These are phyloP conservation scores for Pelobates cultripes DNA, from an alignment of 2,797 vertebrate species.

Conservation along the genomic window DNA sequence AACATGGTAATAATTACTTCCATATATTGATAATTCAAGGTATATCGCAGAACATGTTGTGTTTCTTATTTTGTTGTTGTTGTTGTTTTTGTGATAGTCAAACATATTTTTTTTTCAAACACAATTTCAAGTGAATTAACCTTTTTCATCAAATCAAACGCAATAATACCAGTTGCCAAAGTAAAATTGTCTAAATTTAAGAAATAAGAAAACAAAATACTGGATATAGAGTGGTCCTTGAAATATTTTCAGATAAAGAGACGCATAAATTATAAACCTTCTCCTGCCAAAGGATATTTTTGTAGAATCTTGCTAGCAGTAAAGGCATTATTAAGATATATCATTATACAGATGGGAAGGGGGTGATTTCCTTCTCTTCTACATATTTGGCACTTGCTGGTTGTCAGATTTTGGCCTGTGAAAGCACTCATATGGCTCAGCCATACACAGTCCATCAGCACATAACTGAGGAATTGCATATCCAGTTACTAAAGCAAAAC, in stretches of 20 bases:
- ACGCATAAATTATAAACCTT: background rate
- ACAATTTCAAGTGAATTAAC: no score
- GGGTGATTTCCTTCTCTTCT: background rate
- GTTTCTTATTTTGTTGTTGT: no score
- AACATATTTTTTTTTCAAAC: no score
- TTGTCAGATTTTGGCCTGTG: background rate
- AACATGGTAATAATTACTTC: no score
- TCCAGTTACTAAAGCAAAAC: background rate
- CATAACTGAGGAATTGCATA: background rate
- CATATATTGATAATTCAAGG: no score
- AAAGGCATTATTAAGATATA: background rate
- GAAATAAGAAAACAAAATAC: background rate
- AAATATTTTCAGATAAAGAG: background rate
- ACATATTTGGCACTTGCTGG: background rate
- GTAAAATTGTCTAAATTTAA: background rate
- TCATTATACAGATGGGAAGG: background rate
- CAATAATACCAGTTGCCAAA: no score
- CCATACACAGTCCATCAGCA: conserved; percentile 19
- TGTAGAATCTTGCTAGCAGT: background rate
- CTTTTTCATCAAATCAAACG: no score
- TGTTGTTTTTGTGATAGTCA: no score
- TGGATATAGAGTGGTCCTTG: background rate
- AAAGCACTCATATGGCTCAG: conserved; percentile 20
- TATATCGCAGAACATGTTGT: no score
- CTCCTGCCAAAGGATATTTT: background rate